Evolutionary conservation across 64 coral and sea anemone genomes (phyloP).

Genomic region (Pachyseris speciosa): DNA sequence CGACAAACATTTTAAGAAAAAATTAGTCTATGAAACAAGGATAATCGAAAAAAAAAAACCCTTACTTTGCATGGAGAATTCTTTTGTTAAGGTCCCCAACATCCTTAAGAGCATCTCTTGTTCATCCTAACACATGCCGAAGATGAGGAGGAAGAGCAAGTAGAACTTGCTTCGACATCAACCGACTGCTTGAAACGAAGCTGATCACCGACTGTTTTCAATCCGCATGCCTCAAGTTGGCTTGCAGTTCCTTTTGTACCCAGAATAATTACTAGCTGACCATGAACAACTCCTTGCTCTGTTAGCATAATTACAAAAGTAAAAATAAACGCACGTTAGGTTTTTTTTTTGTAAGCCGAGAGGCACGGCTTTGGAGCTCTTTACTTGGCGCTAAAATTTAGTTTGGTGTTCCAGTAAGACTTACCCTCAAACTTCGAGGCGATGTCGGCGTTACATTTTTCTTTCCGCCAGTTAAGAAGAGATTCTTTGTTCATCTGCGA

Average conservation of each 20-base stretch:
- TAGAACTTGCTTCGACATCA: neutral
- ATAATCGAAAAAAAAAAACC: too few species aligned
- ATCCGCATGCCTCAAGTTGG: neutral
- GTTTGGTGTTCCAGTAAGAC: too few species aligned
- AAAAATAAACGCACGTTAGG: neutral
- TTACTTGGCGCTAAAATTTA: too few species aligned
- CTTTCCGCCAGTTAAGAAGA: too few species aligned
- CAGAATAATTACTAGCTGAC: neutral
- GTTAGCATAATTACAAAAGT: neutral
- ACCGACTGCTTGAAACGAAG: neutral
- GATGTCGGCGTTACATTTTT: too few species aligned
- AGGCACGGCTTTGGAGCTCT: neutral
- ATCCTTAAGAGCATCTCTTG: neutral
- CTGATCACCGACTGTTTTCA: constrained; percentile 25
- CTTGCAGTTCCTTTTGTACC: neutral
- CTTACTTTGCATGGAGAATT: too few species aligned
- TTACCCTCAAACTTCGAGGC: too few species aligned
- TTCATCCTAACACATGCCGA: neutral
- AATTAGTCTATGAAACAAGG: too few species aligned
- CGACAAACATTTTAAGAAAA: too few species aligned
- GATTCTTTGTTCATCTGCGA: too few species aligned
- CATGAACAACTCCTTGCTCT: neutral
- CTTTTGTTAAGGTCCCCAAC: too few species aligned
- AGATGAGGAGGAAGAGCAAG: neutral
- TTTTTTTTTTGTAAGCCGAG: neutral